phyloP scores from a whole-genome alignment of 2,797 vertebrate species.

The Neosalanx taihuensis region DNA sequence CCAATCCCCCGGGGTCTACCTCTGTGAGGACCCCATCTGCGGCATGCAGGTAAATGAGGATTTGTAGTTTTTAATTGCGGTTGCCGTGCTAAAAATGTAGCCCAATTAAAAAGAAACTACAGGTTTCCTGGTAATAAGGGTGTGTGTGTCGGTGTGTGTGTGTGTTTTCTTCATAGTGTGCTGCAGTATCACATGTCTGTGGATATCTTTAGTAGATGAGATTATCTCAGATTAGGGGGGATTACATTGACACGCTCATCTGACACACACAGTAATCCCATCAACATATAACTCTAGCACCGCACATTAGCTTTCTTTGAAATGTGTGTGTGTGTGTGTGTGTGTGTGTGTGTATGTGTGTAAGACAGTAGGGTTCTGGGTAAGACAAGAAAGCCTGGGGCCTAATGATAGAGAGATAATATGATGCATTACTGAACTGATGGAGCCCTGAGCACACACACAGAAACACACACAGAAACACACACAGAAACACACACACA shows the following conservation, averaged over 20 bases:
- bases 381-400: too few species aligned
- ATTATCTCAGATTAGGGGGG: conserved; percentile 55
- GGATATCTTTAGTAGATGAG: conserved; percentile 68
- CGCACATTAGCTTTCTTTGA: too few species aligned
- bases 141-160: neutral
- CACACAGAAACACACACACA: too few species aligned
- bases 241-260: conserved; percentile 73
- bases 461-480: too few species aligned
- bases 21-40: conserved; percentile 97
- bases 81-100: neutral
- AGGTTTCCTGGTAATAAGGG: neutral
- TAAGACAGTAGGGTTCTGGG: too few species aligned
- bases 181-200: conserved; percentile 16
- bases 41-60: conserved; percentile 88
- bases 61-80: neutral
- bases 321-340: too few species aligned
- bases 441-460: conserved; percentile 7
- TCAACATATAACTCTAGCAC: too few species aligned
- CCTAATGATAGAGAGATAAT: too few species aligned
- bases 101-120: conserved; percentile 12
- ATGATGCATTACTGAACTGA: neutral
- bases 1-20: conserved; percentile 95
- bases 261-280: conserved; percentile 28
- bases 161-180: conserved; percentile 24
- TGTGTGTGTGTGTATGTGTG: too few species aligned